phyloP scores from a whole-genome alignment of 2,797 vertebrate species.

The Syndactyla subalaris region DNA sequence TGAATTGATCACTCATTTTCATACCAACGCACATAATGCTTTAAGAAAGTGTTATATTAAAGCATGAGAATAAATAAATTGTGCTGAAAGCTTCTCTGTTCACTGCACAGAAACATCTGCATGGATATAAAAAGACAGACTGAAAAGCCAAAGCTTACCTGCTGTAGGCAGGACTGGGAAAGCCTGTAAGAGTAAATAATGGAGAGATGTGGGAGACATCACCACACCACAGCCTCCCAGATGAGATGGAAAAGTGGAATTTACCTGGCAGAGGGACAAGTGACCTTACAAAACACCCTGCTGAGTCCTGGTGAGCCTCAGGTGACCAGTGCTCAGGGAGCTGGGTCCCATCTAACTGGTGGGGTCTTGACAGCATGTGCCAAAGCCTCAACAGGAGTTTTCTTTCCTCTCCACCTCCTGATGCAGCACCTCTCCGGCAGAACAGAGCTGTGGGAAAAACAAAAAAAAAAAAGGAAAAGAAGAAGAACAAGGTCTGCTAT shows the following conservation, averaged over 20 bases:
- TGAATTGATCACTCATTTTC: not conserved
- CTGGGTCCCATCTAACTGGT: fast-evolving
- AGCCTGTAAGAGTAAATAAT: not conserved
- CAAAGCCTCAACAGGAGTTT: not conserved
- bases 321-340: not conserved
- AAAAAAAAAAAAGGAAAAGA: fast-evolving
- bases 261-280: not conserved
- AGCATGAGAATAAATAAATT: not conserved
- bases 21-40: not conserved
- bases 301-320: not conserved
- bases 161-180: not conserved
- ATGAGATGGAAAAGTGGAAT: not conserved
- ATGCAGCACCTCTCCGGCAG: not conserved
- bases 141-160: not conserved
- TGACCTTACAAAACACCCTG: not conserved
- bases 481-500: not conserved
- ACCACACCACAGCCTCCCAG: not conserved
- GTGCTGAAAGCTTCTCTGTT: not conserved
- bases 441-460: fast-evolving
- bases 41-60: not conserved
- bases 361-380: fast-evolving
- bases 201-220: not conserved
- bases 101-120: not conserved
- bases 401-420: not conserved
- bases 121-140: not conserved